Base-by-base conservation (phyloP, 2,888 invertebrate species). In the Spodoptera littoralis region DNA sequence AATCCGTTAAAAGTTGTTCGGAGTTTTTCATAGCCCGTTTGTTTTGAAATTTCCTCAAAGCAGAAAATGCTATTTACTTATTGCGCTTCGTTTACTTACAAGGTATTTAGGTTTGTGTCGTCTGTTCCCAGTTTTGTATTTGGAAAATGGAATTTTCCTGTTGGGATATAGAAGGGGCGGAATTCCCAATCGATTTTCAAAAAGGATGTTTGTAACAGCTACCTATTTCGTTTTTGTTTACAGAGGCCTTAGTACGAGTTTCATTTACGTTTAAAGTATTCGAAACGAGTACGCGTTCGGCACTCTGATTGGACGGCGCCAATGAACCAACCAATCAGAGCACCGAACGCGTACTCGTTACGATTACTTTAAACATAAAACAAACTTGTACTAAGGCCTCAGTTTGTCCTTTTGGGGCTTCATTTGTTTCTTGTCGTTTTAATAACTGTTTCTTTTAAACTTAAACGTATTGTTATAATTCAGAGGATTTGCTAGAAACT, bases 41-140 rank as follows among this genome's bases (percentile, higher is more conserved):
- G 88, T 90, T 90, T 90, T 88, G 84, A 88, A 89, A 88, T 88
- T 88, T 78, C 81, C 84, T 88, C 90, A 90, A 90, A 90, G 89
- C 84, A 85, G 87, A 86, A 88, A 88, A 88, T 84, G 88, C 86
- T 92, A 93, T 93, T 92, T 92, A 91, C 92, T 93, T 92, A 93
- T 91, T 91, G 90, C 90, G 92, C 89, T 88, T 92, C 92, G 92
- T 92, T 93, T 93, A 90, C 92, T 92, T 91, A 93, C 92, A 91
- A 92, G 92, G 93, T 92, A 92, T 93, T 93, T 92, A 92, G 91
- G 90, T 88, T 84, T 86, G 88, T 87, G 89, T 88, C 90, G 90
- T 88, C 87, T 89, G 88, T 90, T 86, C 84, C 77, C 90, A 84
- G 89, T 90, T 90, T 89, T 89, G 88, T 92, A 89, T 93, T 92